These are phyloP conservation scores for Eupithecia vulgata DNA, from an alignment of 2,888 invertebrate species.

Conservation along the genomic window DNA sequence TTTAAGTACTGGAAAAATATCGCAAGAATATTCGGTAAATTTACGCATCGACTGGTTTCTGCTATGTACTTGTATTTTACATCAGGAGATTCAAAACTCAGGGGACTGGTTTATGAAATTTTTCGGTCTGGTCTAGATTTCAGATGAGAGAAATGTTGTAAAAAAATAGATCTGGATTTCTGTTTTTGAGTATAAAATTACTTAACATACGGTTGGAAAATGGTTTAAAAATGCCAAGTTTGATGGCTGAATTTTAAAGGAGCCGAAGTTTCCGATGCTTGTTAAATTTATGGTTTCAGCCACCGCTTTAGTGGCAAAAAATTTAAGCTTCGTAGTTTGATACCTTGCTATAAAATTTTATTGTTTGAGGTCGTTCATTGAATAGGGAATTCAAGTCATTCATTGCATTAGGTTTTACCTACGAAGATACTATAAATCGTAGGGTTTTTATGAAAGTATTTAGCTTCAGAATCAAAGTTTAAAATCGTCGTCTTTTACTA, in stretches of 20 bases:
- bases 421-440: neutral
- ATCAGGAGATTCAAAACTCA: neutral
- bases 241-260: conserved; percentile 10
- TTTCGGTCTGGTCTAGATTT: neutral
- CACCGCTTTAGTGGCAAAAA: conserved; percentile 8
- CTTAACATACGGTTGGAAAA: neutral
- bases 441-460: neutral
- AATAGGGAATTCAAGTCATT: neutral
- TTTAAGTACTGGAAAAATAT: no score
- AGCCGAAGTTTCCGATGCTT: conserved; percentile 7
- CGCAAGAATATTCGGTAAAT: neutral
- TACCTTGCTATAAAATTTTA: conserved; percentile 9
- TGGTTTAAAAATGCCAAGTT: conserved; percentile 2
- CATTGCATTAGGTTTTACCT: neutral
- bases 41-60: neutral
- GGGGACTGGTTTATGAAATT: neutral
- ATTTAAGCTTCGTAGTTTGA: conserved; percentile 13
- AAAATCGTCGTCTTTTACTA: neutral
- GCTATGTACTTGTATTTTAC: neutral
- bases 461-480: neutral
- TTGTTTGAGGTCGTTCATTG: conserved; percentile 5
- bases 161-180: neutral
- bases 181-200: neutral
- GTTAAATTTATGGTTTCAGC: conserved; percentile 6
- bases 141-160: neutral